phyloP scores from a whole-genome alignment of 1,140 invertebrate genomes.

The Drosophila sulfurigaster region DNA sequence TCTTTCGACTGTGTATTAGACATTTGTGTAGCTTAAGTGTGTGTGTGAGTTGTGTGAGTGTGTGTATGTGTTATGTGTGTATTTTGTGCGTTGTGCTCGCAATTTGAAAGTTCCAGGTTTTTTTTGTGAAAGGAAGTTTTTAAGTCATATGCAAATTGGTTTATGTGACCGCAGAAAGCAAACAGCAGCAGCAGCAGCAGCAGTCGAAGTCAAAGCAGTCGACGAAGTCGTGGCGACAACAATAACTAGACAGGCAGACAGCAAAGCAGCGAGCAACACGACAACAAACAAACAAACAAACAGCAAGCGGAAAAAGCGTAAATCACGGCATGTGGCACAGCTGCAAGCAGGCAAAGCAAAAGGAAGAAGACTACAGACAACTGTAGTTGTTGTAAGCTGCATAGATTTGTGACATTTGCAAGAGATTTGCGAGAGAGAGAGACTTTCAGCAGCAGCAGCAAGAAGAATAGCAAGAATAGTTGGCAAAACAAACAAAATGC shows the following conservation, averaged over 20 bases:
- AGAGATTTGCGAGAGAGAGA: slow-evolving; percentile 33
- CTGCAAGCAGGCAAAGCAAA: slow-evolving; percentile 30
- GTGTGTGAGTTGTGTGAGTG: background rate
- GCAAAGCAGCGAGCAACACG: slow-evolving; percentile 44
- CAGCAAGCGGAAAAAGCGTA: slow-evolving; percentile 55
- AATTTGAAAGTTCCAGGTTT: slow-evolving; percentile 75
- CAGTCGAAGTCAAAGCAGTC: background rate
- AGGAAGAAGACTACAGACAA: slow-evolving; percentile 21
- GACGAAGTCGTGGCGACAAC: background rate
- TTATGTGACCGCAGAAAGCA: slow-evolving; percentile 42
- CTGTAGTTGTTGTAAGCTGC: slow-evolving; percentile 3
- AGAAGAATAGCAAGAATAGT: background rate
- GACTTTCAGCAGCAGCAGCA: slow-evolving; percentile 5
- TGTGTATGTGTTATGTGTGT: slow-evolving; percentile 35
- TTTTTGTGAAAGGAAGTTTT: slow-evolving; percentile 73
- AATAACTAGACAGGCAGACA: slow-evolving; percentile 21
- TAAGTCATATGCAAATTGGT: slow-evolving; percentile 76
- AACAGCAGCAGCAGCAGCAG: slow-evolving; percentile 28
- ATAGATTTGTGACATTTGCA: slow-evolving; percentile 43
- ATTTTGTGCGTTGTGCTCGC: slow-evolving; percentile 62
- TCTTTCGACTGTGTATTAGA: background rate
- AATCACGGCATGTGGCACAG: slow-evolving; percentile 48
- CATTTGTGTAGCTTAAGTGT: background rate
- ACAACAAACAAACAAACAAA: slow-evolving; percentile 50
- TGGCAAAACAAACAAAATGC: slow-evolving; percentile 4